These are phyloP conservation scores for Thymelicus lineola DNA, from an alignment of 2,888 invertebrate species.

Conservation along the genomic window DNA sequence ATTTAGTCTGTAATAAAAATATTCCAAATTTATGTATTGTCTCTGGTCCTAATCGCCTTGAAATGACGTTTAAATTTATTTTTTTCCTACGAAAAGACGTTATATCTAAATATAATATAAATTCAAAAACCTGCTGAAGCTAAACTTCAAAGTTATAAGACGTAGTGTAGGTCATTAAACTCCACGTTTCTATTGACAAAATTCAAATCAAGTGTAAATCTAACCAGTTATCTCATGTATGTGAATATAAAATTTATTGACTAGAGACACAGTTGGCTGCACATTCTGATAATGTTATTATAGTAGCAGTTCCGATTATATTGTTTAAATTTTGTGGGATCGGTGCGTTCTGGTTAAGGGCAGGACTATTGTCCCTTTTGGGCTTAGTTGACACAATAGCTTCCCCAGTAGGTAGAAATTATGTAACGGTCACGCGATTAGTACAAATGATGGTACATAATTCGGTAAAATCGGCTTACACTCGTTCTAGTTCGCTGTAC, in stretches of 20 bases:
- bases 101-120: too few species aligned
- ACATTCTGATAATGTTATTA: conserved; percentile 45
- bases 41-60: too few species aligned
- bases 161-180: conserved; percentile 29
- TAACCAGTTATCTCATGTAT: conserved; percentile 16
- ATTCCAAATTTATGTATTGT: too few species aligned
- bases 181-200: conserved; percentile 29
- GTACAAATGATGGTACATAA: not conserved
- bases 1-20: too few species aligned
- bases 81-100: not conserved
- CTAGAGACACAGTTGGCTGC: conserved; percentile 18
- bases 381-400: conserved; percentile 60
- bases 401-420: conserved; percentile 58
- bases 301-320: conserved; percentile 45
- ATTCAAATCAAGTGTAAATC: conserved; percentile 25
- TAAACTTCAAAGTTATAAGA: conserved; percentile 19
- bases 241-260: conserved; percentile 16
- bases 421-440: conserved; percentile 60
- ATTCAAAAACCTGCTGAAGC: conserved; percentile 21
- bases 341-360: conserved; percentile 56
- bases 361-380: conserved; percentile 62
- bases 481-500: not conserved
- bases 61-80: conserved; percentile 6
- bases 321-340: conserved; percentile 66
- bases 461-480: conserved; percentile 7